Evolutionary conservation across 2,888 invertebrate genomes (phyloP), one percentile per base, ranked within the genome.

Genomic region (Cephonodes hylas): DNA sequence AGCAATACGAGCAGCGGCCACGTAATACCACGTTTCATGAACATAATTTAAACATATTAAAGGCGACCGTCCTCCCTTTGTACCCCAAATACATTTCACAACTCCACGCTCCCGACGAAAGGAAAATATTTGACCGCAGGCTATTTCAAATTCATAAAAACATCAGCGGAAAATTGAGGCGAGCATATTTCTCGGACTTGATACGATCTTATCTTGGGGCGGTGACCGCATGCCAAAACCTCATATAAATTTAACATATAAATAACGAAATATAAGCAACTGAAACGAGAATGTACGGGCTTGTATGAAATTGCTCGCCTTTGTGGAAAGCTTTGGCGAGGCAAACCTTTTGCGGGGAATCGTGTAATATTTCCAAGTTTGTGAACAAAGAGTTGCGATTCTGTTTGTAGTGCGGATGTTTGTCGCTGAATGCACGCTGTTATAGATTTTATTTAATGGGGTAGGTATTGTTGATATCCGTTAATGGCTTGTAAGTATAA

Each of bases 311-410:
- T 88, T 86, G 83, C 76, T 77, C 71, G 75, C 73, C 77, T 81
- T 82, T 84, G 81, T 79, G 68, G 68, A 68, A 76, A 75, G 71
- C 69, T 59, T 65, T 66, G 63, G 60, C 67, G 63, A 62, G 66
- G 71, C 70, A 76, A 77, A 80, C 81, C 83, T 80, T 86, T 86
- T 84, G 80, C 79, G 77, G 79, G 76, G 71, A 85, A 85, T 84
- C 82, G 80, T 77, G 83, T 84, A 86, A 88, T 83, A 89, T 88
- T 89, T 88, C 86, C 86, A 81, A 86, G 76, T 82, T 83, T 71
- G 73, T 88, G 88, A 84, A 83, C 86, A 87, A 85, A 86, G 83
- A 76, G 72, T 68, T 65, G 70, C 72, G 67, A 70, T 75, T 81
- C 73, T 75, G 75, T 80, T 84, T 85, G 81, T 82, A 80, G 80